Conservation (phyloP, 2,888 invertebrate species). For the Torymus auratus region DNA sequence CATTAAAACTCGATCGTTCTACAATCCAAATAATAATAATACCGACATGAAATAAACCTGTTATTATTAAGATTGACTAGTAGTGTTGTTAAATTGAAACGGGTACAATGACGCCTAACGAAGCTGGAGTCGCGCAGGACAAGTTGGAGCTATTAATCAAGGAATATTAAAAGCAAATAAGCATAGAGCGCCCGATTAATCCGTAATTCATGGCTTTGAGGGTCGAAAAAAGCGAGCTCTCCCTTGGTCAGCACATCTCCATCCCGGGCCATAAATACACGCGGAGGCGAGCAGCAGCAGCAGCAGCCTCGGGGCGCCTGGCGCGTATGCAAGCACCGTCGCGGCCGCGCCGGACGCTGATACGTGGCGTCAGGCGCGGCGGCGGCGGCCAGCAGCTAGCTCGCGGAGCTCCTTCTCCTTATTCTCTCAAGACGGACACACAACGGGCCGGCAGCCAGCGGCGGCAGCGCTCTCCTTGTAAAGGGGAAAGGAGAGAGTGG, state of each 20-base stretch:
- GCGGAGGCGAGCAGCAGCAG: neutral
- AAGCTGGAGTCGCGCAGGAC: too few relatives aligned
- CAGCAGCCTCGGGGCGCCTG: slow-evolving; percentile 36
- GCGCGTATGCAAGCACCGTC: slow-evolving; percentile 59
- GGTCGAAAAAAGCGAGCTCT: neutral
- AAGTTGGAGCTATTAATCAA: too few relatives aligned
- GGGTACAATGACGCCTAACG: too few relatives aligned
- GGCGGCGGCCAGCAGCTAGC: neutral
- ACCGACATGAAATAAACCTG: too few relatives aligned
- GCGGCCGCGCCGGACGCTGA: slow-evolving; percentile 57
- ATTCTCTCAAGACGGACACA: slow-evolving; percentile 65
- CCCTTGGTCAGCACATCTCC: slow-evolving; percentile 1
- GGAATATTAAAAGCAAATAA: too few relatives aligned
- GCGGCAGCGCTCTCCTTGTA: slow-evolving; percentile 61
- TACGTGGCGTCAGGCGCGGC: slow-evolving; percentile 60
- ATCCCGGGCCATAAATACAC: neutral
- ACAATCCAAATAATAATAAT: too few relatives aligned
- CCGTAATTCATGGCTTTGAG: too few relatives aligned
- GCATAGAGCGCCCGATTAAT: too few relatives aligned
- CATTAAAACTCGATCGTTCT: too few relatives aligned
- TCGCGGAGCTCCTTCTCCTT: slow-evolving; percentile 31
- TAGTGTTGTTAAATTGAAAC: too few relatives aligned
- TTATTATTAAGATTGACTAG: too few relatives aligned
- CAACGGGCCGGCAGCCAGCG: slow-evolving; percentile 68
- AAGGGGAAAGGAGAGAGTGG: slow-evolving; percentile 58